phyloP scores from a whole-genome alignment of 2,113 vertebrate genomes.

The Craseonycteris thonglongyai region DNA sequence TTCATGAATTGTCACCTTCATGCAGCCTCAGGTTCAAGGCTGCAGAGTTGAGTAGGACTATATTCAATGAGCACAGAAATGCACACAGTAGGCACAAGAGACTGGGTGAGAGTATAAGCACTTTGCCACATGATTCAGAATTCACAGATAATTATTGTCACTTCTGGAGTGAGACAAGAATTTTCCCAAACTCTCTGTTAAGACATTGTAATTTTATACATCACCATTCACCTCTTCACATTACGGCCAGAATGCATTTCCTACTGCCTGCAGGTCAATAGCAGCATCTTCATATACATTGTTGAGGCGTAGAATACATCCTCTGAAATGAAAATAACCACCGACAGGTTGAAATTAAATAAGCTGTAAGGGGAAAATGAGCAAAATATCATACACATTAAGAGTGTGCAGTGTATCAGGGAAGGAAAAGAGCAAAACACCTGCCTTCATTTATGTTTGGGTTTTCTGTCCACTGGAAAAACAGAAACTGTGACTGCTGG shows the following conservation, averaged over 20 bases:
- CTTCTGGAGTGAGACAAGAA: neutral
- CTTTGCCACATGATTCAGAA: neutral
- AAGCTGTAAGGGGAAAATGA: conserved; percentile 1
- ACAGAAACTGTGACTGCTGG: too few species aligned
- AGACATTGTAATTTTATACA: neutral
- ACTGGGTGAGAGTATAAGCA: neutral
- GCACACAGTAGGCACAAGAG: neutral
- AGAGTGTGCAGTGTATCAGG: neutral
- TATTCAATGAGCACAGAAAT: neutral
- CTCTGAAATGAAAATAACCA: neutral
- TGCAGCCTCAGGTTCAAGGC: neutral
- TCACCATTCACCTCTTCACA: neutral
- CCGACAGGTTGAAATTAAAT: conserved; percentile 1
- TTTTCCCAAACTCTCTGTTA: conserved; percentile 28
- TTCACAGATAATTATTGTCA: neutral
- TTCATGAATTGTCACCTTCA: neutral
- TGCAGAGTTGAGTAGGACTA: neutral
- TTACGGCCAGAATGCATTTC: neutral
- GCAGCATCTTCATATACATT: neutral
- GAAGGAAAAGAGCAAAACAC: neutral
- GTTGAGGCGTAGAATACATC: neutral
- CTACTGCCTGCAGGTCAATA: neutral
- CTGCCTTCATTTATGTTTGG: neutral
- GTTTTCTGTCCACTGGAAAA: neutral
- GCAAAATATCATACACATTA: neutral